These are phyloP conservation scores for Boulengerochromis microlepis DNA, from an alignment of 2,113 vertebrate genomes.

Conservation along the genomic window DNA sequence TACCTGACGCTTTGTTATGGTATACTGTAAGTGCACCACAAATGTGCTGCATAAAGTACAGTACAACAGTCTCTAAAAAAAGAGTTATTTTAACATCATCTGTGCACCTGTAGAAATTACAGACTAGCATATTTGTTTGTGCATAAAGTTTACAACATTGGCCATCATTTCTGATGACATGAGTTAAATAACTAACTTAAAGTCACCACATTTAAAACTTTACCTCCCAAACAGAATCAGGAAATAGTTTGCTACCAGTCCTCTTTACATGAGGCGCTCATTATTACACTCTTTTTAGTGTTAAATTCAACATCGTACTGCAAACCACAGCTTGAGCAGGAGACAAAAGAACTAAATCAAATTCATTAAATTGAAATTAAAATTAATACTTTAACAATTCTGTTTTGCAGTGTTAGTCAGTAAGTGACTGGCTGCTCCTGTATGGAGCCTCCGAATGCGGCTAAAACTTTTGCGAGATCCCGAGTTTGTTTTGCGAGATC, in stretches of 20 bases:
- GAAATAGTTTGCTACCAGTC: not conserved
- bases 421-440: too few species aligned
- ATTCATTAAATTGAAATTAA: not conserved
- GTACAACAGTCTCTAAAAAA: not conserved
- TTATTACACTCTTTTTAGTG: not conserved
- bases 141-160: not conserved
- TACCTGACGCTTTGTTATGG: not conserved
- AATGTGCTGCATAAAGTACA: not conserved
- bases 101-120: not conserved
- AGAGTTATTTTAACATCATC: not conserved
- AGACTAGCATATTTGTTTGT: not conserved
- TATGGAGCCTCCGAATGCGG: too few species aligned
- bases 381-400: too few species aligned
- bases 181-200: not conserved
- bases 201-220: not conserved
- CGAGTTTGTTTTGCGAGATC: too few species aligned
- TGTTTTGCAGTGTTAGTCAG: too few species aligned
- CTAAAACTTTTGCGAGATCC: too few species aligned
- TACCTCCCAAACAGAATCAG: not conserved
- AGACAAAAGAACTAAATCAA: not conserved
- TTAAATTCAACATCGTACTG: not conserved
- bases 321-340: not conserved
- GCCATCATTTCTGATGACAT: not conserved
- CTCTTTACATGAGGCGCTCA: not conserved
- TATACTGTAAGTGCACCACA: not conserved